Evolutionary conservation across 2,888 invertebrate genomes (phyloP).

Genomic region (Linyphia triangularis): DNA sequence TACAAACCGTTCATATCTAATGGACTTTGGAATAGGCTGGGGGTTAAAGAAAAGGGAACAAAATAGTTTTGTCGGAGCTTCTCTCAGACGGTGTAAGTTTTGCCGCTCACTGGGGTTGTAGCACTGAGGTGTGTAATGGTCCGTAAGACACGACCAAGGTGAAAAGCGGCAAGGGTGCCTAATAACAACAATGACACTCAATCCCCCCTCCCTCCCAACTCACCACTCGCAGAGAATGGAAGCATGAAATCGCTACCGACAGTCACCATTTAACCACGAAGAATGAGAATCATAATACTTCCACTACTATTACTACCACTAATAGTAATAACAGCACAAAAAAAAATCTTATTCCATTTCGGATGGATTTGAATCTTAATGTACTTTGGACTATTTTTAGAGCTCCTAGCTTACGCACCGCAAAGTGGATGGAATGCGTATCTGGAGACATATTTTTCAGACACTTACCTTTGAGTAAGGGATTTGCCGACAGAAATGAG

Average conservation of each 20-base stretch:
- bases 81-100: constrained; percentile 61
- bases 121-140: constrained; percentile 39
- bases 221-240: constrained; percentile 47
- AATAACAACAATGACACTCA: constrained; percentile 60
- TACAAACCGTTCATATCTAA: constrained; percentile 48
- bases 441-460: constrained; percentile 8
- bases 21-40: background rate
- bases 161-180: constrained; percentile 49
- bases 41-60: background rate
- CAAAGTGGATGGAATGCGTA: constrained; percentile 7
- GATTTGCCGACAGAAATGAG: background rate
- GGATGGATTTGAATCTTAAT: constrained; percentile 32
- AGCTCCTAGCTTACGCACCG: constrained; percentile 11
- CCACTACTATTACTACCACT: background rate
- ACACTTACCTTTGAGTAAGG: constrained; percentile 32
- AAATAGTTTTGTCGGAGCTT: constrained; percentile 17
- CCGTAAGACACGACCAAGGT: constrained; percentile 36
- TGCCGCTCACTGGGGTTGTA: constrained; percentile 32
- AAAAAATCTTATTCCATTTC: constrained; percentile 38
- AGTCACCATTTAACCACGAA: constrained; percentile 57
- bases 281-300: constrained; percentile 53
- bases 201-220: background rate
- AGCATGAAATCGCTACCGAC: constrained; percentile 66
- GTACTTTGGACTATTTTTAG: constrained; percentile 48
- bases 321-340: background rate